Evolutionary conservation across 1,140 invertebrate genomes (phyloP), one percentile per base, ranked within the genome.

Genomic region (Drosophila navojoa): DNA sequence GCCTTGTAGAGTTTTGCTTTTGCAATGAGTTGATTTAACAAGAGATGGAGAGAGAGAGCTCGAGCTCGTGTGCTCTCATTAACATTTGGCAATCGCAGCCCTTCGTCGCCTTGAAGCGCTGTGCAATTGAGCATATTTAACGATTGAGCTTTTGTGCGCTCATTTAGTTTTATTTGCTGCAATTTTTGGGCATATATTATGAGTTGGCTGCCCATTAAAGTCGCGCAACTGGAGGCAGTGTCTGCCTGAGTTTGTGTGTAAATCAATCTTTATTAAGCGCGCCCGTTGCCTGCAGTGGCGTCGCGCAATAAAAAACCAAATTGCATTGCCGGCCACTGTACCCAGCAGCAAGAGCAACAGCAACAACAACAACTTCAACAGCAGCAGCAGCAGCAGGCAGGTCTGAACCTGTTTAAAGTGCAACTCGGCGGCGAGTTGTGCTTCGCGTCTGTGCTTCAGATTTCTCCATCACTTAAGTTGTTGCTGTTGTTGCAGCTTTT

Each of bases 231-330:
- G 22, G 9, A 7, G 44, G 22, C 15, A 7, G 44, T 10, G 7
- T 45, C 4, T 52, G 38, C 38, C 16, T 50, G 22, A 53, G 16
- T 32, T 27, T 73, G 27, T 84, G 82, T 77, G 77, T 89, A 87
- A 89, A 87, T 87, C 84, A 87, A 87, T 89, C 84, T 87, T 87
- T 87, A 87, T 87, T 87, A 87, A 84, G 84, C 78, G 69, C 80
- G 79, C 67, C 61, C 82, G 74, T 50, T 62, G 29, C 47, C 64
- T 57, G 75, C 74, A 73, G 70, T 77, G 74, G 71, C 76, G 71
- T 69, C 63, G 66, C 54, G 71, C 75, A 70, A 74, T 77, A 77
- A 77, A 77, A 77, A 77, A 77, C 73, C 64, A 78, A 78, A 78
- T 78, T 78, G 72, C 76, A 78, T 53, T 66, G 67, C 66, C 54